Percentiles rank a stretch among this genome's conserved stretches.
Evolutionary conservation across 2,113 vertebrate species (phyloP).

Genomic region (Myrmecobius fasciatus): DNA sequence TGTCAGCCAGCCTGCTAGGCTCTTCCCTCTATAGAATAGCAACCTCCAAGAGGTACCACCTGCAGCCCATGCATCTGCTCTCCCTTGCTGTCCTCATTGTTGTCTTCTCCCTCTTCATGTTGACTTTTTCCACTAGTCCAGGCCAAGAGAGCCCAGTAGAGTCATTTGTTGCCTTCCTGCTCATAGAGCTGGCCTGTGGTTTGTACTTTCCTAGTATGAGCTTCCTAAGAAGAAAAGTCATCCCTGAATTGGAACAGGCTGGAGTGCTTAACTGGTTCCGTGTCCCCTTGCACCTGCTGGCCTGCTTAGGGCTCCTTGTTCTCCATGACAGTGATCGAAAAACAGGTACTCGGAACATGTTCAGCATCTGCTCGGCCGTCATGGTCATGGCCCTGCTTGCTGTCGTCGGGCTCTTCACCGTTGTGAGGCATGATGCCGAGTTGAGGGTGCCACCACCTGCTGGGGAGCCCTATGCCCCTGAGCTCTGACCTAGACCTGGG

Average conservation of each 20-base stretch:
- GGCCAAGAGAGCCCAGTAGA: slow-evolving; percentile 90
- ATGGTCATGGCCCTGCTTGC: slow-evolving; percentile 93
- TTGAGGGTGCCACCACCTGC: slow-evolving; percentile 81
- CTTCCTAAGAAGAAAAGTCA: slow-evolving; percentile 91
- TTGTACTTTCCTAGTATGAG: slow-evolving; percentile 95
- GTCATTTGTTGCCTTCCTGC: slow-evolving; percentile 93
- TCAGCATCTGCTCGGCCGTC: slow-evolving; percentile 89
- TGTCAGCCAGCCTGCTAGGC: slow-evolving; percentile 93
- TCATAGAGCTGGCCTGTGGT: slow-evolving; percentile 93
- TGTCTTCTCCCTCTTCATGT: slow-evolving; percentile 95
- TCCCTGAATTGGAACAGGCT: slow-evolving; percentile 90
- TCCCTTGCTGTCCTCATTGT: slow-evolving; percentile 92
- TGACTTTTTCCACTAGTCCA: slow-evolving; percentile 92
- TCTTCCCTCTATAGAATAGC: slow-evolving; percentile 91
- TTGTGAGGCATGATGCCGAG: slow-evolving; percentile 90
- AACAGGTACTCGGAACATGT: slow-evolving; percentile 93
- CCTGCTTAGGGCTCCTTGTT: slow-evolving; percentile 91
- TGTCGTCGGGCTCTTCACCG: slow-evolving; percentile 90
- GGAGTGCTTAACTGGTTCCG: slow-evolving; percentile 94
- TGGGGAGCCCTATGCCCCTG: slow-evolving; percentile 74
- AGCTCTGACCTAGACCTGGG: slow-evolving; percentile 67
- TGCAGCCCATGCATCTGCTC: slow-evolving; percentile 92
- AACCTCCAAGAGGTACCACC: slow-evolving; percentile 89
- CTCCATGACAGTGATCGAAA: slow-evolving; percentile 92
- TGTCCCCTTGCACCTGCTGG: slow-evolving; percentile 92